Evolutionary conservation across 2,113 vertebrate species (phyloP), one percentile per base, ranked within the genome.

Genomic region (Typhlomys cinereus): DNA sequence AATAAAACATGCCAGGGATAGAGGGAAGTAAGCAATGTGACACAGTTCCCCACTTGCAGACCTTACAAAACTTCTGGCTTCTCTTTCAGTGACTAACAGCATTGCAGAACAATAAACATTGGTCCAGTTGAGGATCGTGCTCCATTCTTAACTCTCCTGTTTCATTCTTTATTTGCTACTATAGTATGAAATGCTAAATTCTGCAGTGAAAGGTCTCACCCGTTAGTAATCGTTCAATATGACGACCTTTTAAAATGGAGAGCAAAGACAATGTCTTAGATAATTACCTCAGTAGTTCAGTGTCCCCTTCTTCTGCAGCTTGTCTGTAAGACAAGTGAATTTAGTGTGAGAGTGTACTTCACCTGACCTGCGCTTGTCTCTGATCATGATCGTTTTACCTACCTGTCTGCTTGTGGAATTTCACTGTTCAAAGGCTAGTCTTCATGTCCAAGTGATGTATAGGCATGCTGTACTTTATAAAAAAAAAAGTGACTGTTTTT

Each of bases 391-490:
- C 74, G 62, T 64, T 92, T 92, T 79, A 88, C 75, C 80, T 69
- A 93, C 86, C 50, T 95, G 67, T 91, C 79, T 93, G 41, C 90
- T 93, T 95, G 86, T 92, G 96, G 96, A 93, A 96, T 97, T 93
- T 93, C 66, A 91, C 80, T 61, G 15, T 86, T 93, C 95, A 70
- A 93, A 90, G 54, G 66, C 90, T 93, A 78, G 76, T 92, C 75
- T 96, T 96, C 80, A 87, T 96, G 96, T 95, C 93, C 52, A 78
- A 61, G 93, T 96, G 96, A 97, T 95, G 20, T 90, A 97, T 90
- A 92, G 90, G 18, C n/a, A 81, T 27, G 64, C n/a, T 93, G 27
- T n/a, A 91, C 71, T 82, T 89, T 92, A 93, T 95, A 57, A 76
- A 78, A 79, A 92, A 74, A 94, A 92, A 91, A 79, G n/a, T 83